phyloP scores from a whole-genome alignment of 2,888 invertebrate genomes.

The Dastarcus helophoroides region DNA sequence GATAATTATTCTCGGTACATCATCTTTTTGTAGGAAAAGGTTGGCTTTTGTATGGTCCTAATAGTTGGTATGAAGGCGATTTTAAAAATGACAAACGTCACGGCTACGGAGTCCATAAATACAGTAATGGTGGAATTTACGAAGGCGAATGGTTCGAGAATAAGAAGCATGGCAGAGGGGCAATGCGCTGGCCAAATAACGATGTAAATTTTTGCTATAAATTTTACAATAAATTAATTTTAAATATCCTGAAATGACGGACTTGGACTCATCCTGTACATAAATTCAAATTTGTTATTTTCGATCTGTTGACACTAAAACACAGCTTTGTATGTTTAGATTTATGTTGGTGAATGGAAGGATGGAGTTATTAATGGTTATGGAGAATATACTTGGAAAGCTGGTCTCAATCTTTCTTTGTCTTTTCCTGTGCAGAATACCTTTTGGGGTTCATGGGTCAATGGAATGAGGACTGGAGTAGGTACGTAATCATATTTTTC shows the following conservation, averaged over 20 bases:
- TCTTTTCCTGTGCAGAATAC: conserved; percentile 41
- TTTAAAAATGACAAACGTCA: conserved; percentile 35
- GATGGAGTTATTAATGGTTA: conserved; percentile 45
- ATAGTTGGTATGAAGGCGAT: conserved; percentile 36
- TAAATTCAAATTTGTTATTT: conserved; percentile 1
- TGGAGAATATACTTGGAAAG: conserved; percentile 49
- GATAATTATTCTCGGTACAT: conserved; percentile 2
- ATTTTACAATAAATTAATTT: conserved; percentile 3
- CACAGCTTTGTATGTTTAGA: conserved; percentile 29
- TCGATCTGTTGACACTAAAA: conserved; percentile 3
- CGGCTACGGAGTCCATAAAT: conserved; percentile 44
- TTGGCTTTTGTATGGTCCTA: conserved; percentile 28
- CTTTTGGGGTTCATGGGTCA: conserved; percentile 46
- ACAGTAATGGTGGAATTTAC: conserved; percentile 44
- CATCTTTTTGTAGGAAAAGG: conserved; percentile 24
- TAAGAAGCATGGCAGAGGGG: conserved; percentile 44
- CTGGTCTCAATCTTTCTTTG: conserved; percentile 41
- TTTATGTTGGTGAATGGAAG: conserved; percentile 49
- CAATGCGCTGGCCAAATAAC: conserved; percentile 49
- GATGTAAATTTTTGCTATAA: conserved; percentile 43
- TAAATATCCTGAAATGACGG: conserved; percentile 1
- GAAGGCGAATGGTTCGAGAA: conserved; percentile 45
- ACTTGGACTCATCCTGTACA: background rate
- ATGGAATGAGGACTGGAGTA: conserved; percentile 42
- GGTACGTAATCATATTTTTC: conserved; percentile 30